Evolutionary conservation across 2,113 vertebrate genomes (phyloP), one percentile per base, ranked within the genome.

Genomic region (Ciconia maguari): DNA sequence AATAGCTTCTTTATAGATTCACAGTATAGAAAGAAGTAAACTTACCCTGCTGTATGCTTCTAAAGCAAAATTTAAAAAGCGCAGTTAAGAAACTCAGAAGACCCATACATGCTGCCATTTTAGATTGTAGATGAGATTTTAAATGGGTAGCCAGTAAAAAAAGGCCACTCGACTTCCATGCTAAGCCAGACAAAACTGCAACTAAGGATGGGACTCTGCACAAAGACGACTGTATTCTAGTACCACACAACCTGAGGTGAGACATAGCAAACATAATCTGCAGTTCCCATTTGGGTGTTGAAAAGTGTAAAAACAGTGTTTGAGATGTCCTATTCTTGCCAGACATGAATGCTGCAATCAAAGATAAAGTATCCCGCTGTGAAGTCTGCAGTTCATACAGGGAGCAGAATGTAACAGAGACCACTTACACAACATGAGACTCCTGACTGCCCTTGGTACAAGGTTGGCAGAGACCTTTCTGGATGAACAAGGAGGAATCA

Each of bases 311-410:
- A 94, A 97, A 32, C 87, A 79, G 66, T 62, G n/a, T 85, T 85
- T 66, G 78, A 94, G 93, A 74, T 94, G 91, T 95, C 87, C 84
- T 96, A 1, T 26, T 96, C 84, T 81, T 93, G 96, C 89, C 90
- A 95, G 91, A 96, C 94, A 95, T 9, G 83, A 91, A 77, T n/a
- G 89, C 86, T 94, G 94, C 91, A 82, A 89, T 92, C 83, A 75
- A 68, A 94, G 86, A 79, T 29, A 72, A 89, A 82, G 81, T 22
- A n/a, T 21, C 95, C 96, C 4, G 58, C 94, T 96, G 95, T 93
- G 96, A 89, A 92, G 58, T 2, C 91, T 89, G 89, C 51, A n/a
- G 83, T 46, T 93, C 41, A 51, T 19, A 65, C 80, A 68, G 34
- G 46, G 89, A 96, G 65, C 85, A 92, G 52, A 65, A 7, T 87